These are phyloP conservation scores for Leontocebus nigricollis DNA, from an alignment of 2,797 vertebrate genomes.

Conservation along the genomic window DNA sequence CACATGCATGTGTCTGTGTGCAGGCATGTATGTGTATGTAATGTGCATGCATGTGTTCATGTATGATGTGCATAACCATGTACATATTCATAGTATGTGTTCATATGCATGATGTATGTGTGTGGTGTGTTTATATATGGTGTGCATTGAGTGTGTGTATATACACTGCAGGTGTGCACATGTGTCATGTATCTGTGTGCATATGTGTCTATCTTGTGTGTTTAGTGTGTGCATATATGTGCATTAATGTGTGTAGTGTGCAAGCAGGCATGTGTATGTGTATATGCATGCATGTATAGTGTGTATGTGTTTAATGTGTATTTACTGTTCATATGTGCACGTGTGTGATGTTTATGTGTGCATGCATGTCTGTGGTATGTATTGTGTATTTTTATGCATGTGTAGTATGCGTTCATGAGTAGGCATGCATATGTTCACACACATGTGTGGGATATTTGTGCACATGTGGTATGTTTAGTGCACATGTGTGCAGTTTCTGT, in stretches of 20 bases:
- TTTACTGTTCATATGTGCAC: not conserved
- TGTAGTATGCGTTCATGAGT: not conserved
- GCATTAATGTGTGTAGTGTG: not conserved
- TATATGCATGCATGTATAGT: not conserved
- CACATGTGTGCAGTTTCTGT: not conserved
- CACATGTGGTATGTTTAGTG: not conserved
- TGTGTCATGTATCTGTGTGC: no score
- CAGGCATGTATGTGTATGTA: not conserved
- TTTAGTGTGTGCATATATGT: not conserved
- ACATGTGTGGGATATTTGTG: no score
- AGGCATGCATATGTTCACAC: no score
- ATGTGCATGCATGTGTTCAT: not conserved
- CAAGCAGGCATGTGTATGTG: not conserved
- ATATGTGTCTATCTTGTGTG: not conserved
- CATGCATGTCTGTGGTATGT: no score
- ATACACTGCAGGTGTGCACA: not conserved
- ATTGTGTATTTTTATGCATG: accelerated
- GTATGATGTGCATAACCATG: not conserved
- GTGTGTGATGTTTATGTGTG: not conserved
- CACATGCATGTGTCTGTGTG: not conserved
- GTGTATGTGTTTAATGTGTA: not conserved
- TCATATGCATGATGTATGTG: not conserved
- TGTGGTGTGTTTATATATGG: not conserved
- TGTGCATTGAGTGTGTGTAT: not conserved
- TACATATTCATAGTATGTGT: not conserved